phyloP scores from a whole-genome alignment of 1,140 invertebrate species.

The Aleiodes sp. region DNA sequence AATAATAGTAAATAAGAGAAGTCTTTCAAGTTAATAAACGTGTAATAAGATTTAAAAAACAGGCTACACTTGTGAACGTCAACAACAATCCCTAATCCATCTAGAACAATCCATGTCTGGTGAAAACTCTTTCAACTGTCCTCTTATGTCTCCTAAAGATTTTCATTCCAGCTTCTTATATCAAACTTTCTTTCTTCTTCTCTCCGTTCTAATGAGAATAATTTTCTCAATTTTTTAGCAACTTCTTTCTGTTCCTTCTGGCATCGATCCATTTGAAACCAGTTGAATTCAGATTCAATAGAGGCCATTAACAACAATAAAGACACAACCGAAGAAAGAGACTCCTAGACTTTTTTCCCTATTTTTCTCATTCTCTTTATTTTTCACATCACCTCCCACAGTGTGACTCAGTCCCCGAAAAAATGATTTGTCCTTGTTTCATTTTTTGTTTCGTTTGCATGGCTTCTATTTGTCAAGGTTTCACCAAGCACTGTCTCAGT shows the following conservation, averaged over 20 bases:
- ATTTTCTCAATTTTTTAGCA: not conserved
- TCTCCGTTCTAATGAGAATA: no score
- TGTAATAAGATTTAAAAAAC: not conserved
- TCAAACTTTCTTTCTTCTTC: not conserved
- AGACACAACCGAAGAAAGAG: not conserved
- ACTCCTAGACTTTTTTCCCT: not conserved
- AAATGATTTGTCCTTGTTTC: not conserved
- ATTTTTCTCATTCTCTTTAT: not conserved
- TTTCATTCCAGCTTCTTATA: not conserved
- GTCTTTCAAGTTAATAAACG: not conserved
- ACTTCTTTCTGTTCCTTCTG: not conserved
- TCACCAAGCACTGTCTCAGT: not conserved
- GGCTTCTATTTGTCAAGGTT: not conserved
- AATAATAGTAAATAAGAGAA: no score
- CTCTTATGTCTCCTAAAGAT: not conserved
- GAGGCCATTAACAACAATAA: conserved; percentile 31
- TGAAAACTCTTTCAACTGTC: not conserved
- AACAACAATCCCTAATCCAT: not conserved
- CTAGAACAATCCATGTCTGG: not conserved
- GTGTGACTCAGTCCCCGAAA: not conserved
- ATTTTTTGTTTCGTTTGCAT: not conserved
- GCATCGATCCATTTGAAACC: conserved; percentile 33
- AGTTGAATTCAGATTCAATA: conserved; percentile 42
- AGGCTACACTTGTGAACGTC: not conserved
- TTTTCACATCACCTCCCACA: not conserved